Evolutionary conservation across 2,888 invertebrate genomes (phyloP).

Genomic region (Nomada fabriciana): DNA sequence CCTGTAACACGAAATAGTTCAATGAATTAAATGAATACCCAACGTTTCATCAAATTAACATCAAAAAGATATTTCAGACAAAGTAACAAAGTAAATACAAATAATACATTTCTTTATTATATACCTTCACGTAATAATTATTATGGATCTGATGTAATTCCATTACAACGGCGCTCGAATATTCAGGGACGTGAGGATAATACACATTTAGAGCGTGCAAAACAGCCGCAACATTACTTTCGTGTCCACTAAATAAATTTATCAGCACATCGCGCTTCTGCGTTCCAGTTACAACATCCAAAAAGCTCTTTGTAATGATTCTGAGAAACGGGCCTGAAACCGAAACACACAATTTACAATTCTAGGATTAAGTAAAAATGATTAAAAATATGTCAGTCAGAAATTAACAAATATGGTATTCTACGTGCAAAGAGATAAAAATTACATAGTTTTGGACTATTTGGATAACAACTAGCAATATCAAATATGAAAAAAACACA

Average conservation of each 20-base stretch:
- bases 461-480: too few relatives aligned
- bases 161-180: constrained; percentile 86
- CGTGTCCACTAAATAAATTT: constrained; percentile 87
- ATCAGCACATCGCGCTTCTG: constrained; percentile 83
- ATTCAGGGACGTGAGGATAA: constrained; percentile 86
- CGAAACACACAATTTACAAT: background rate
- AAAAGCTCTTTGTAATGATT: constrained; percentile 85
- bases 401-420: background rate
- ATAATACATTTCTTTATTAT: background rate
- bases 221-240: constrained; percentile 88
- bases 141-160: constrained; percentile 84
- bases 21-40: background rate
- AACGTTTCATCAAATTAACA: background rate
- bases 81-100: background rate
- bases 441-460: too few relatives aligned
- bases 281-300: constrained; percentile 76
- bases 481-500: background rate
- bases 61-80: background rate
- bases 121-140: constrained; percentile 85
- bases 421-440: background rate
- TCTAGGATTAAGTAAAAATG: background rate
- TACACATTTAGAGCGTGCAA: constrained; percentile 86
- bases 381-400: background rate
- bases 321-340: constrained; percentile 85
- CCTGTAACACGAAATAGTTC: constrained; percentile 14